Percentiles rank a stretch among this genome's conserved stretches.
Evolutionary conservation across 2,888 invertebrate genomes (phyloP).

Genomic region (Copidosoma aretas): DNA sequence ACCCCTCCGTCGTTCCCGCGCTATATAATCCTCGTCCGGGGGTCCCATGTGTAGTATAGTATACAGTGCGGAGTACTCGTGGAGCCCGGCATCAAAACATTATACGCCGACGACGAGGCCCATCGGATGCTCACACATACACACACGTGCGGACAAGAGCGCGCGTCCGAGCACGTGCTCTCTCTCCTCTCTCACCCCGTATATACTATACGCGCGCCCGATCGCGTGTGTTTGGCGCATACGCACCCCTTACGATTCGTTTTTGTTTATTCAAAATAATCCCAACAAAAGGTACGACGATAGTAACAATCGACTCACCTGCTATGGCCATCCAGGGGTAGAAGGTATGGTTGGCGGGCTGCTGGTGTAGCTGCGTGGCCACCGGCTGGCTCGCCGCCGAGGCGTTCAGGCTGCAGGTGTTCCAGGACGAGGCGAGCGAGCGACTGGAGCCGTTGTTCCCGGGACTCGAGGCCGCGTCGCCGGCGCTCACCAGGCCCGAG

Average conservation of each 20-base stretch:
- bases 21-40: neutral
- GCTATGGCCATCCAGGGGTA: constrained; percentile 99
- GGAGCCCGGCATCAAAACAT: neutral
- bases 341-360: constrained; percentile 92
- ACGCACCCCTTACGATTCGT: neutral
- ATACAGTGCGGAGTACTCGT: neutral
- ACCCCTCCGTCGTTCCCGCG: neutral
- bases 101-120: too few species aligned
- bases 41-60: too few species aligned
- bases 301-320: constrained; percentile 74
- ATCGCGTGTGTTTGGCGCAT: constrained; percentile 26
- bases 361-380: constrained; percentile 83
- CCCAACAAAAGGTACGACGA: too few species aligned
- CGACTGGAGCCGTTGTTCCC: constrained; percentile 69
- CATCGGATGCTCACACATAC: neutral
- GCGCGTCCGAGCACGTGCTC: constrained; percentile 41
- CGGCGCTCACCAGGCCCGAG: constrained; percentile 76
- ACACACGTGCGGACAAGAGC: constrained; percentile 6
- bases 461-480: constrained; percentile 78
- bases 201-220: too few species aligned
- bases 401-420: constrained; percentile 85
- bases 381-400: constrained; percentile 79
- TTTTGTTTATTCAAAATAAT: too few species aligned
- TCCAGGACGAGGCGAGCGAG: constrained; percentile 80
- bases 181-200: constrained; percentile 27